Evolutionary conservation across 2,888 invertebrate genomes (phyloP).

Genomic region (Eulithis prunata): DNA sequence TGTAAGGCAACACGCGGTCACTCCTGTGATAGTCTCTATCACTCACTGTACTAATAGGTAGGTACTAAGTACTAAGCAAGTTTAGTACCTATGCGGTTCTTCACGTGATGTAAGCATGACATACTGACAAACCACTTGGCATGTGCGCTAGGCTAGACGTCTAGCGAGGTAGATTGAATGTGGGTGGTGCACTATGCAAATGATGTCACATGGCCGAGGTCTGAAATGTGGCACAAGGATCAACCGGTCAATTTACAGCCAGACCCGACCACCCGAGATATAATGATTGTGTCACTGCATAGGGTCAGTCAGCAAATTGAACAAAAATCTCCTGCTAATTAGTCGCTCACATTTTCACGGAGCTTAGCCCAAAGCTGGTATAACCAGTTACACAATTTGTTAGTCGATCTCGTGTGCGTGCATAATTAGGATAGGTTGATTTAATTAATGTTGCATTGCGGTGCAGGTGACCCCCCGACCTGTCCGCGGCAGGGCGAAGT

Average conservation of each 20-base stretch:
- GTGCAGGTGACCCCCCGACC: constrained; percentile 13
- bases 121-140: constrained; percentile 3
- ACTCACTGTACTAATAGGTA: background rate
- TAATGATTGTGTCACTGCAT: background rate
- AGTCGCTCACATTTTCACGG: background rate
- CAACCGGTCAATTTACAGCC: constrained; percentile 17
- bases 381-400: constrained; percentile 1
- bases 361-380: background rate
- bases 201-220: constrained; percentile 30
- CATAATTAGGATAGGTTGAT: constrained; percentile 21
- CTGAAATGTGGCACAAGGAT: constrained; percentile 25
- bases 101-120: constrained; percentile 5
- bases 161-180: constrained; percentile 22
- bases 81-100: background rate
- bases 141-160: background rate
- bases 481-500: background rate
- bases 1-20: too few relatives aligned
- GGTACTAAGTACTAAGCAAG: background rate
- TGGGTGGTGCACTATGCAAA: constrained; percentile 27
- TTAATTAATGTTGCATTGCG: constrained; percentile 18
- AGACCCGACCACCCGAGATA: constrained; percentile 6
- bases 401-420: constrained; percentile 1
- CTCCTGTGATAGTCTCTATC: background rate
- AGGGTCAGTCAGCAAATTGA: too few relatives aligned
- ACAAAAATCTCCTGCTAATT: background rate